Evolutionary conservation across 1,140 invertebrate genomes (phyloP), one percentile per base, ranked within the genome.

Genomic region (Trypoxylus dichotomus): DNA sequence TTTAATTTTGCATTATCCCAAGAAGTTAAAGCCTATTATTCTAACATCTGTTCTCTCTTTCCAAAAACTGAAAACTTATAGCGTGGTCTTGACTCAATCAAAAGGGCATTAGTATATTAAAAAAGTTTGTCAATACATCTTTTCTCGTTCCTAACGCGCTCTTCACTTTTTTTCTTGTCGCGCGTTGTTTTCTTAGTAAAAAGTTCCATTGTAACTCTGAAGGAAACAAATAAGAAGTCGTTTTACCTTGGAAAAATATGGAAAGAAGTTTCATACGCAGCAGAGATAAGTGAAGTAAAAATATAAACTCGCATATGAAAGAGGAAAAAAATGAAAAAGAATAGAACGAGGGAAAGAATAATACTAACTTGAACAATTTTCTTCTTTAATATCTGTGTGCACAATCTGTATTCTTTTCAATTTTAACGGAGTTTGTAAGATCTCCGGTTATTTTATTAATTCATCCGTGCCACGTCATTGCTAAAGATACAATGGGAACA

Each of bases 121-220:
- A 63, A 63, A 63, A 63, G 60, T 63, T 63, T 63, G 60, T 63
- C 60, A 63, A 63, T 63, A 63, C 60, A 47, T 47, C 43, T 47
- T 47, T 63, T 63, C 60, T 6, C 60, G 60, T 63, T 27, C 6
- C 60, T 63, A 63, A 27, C 60, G 43, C 24, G 43, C 19, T 63
- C 60, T 11, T 13, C 60, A 3, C n/a, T 47, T 47, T 47, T 47
- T 63, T 19, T 19, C 25, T 27, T 19, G 60, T 7, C 60, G 25
- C 21, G 10, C 60, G 60, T 27, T 63, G 60, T 47, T 47, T 47
- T 47, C 43, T 47, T 47, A 19, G 43, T 11, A 27, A 63, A 63
- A 27, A 25, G 19, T 63, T 63, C 60, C 60, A 24, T 58, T 21
- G 60, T 63, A 27, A 63, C 60, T 19, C 21, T 63, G 60, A 63